phyloP scores from a whole-genome alignment of 2,113 vertebrate species.

The Hypanus sabinus region DNA sequence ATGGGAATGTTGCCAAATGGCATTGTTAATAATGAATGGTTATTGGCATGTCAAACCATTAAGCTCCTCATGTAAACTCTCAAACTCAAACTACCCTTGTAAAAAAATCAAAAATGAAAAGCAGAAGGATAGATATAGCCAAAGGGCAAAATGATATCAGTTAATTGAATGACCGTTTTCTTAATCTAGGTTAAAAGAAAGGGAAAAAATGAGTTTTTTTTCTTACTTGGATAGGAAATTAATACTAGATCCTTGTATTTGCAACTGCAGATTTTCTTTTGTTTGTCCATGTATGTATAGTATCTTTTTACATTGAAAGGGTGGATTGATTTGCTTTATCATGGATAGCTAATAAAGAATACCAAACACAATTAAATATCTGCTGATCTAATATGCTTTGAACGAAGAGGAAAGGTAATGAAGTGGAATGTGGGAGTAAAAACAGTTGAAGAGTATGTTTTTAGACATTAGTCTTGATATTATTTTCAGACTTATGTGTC shows the following conservation, averaged over 20 bases:
- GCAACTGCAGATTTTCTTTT: too few species aligned
- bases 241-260: neutral
- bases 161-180: neutral
- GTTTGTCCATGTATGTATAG: neutral
- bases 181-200: neutral
- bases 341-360: neutral
- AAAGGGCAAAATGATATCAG: neutral
- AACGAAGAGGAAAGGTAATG: neutral
- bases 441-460: neutral
- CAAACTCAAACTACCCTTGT: neutral
- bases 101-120: neutral
- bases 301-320: neutral
- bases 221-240: neutral
- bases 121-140: neutral
- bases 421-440: neutral
- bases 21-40: slow-evolving; percentile 1
- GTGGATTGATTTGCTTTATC: neutral
- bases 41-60: neutral
- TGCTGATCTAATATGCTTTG: neutral
- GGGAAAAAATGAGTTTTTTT: neutral
- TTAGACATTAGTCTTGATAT: neutral
- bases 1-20: slow-evolving; percentile 5
- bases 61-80: slow-evolving; percentile 17
- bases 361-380: neutral
- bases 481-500: neutral